phyloP scores from a whole-genome alignment of 2,888 invertebrate genomes.

The Ecdyonurus torrentis region DNA sequence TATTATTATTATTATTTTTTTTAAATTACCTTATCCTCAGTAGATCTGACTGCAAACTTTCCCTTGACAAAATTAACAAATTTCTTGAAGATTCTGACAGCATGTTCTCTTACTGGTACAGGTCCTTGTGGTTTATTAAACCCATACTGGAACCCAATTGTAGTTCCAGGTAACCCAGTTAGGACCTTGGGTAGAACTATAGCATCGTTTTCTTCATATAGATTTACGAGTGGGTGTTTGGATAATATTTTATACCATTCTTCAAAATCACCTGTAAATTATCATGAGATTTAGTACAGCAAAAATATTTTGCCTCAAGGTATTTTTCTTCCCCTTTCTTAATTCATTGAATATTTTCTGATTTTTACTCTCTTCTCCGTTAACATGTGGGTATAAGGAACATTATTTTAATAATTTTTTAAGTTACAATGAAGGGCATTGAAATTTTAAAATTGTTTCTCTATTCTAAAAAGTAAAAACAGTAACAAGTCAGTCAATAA shows the following conservation, averaged over 20 bases:
- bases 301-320: no score
- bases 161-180: conserved; percentile 24
- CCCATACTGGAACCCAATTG: conserved; percentile 33
- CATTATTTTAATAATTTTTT: no score
- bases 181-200: conserved; percentile 24
- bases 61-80: conserved; percentile 18
- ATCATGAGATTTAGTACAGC: no score
- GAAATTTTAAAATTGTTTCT: no score
- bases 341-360: no score
- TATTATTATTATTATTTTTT: background rate
- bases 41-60: conserved; percentile 9
- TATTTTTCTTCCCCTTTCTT: no score
- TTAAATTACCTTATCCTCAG: background rate
- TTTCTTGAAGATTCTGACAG: conserved; percentile 1
- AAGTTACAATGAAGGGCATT: no score
- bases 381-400: no score
- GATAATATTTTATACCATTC: conserved; percentile 24
- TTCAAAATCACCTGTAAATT: background rate
- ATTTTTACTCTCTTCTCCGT: no score
- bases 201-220: conserved; percentile 15
- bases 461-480: no score
- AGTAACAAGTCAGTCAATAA: no score
- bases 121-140: conserved; percentile 28
- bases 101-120: conserved; percentile 9
- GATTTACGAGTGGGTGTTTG: conserved; percentile 15